Conservation (phyloP, 2,113 vertebrate genomes). For the Perccottus glenii region DNA sequence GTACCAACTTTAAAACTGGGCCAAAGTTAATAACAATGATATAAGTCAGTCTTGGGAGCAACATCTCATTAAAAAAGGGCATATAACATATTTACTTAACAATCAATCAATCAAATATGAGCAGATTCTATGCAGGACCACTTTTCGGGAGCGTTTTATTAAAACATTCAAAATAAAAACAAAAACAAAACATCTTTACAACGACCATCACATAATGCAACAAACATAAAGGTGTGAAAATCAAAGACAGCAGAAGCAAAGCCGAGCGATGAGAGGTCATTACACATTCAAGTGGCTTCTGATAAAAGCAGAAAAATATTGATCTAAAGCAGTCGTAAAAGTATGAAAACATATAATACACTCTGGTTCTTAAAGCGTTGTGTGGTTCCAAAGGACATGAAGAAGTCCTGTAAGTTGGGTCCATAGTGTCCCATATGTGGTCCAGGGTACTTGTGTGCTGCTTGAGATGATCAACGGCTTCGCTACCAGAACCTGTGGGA, state of each 20-base stretch:
- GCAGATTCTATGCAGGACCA: conserved; percentile 14
- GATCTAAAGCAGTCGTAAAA: conserved; percentile 33
- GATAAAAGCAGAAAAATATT: conserved; percentile 25
- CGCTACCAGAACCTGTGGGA: conserved; percentile 29
- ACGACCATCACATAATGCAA: conserved; percentile 54
- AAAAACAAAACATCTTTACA: conserved; percentile 55
- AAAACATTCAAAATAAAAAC: conserved; percentile 68
- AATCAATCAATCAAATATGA: not conserved
- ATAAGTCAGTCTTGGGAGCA: too few species aligned
- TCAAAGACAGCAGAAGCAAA: conserved; percentile 49
- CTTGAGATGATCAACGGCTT: conserved; percentile 17
- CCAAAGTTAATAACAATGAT: too few species aligned
- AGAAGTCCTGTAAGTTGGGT: conserved; percentile 38
- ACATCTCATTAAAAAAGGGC: not conserved
- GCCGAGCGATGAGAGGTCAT: conserved; percentile 34
- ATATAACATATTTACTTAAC: too few species aligned
- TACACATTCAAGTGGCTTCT: conserved; percentile 50
- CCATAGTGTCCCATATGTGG: conserved; percentile 53
- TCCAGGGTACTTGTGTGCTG: conserved; percentile 23
- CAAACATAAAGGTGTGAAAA: conserved; percentile 39
- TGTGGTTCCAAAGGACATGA: conserved; percentile 17
- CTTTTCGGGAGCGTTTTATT: conserved; percentile 74
- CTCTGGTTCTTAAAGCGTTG: conserved; percentile 19
- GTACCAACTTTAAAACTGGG: too few species aligned
- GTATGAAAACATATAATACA: conserved; percentile 20